phyloP scores from a whole-genome alignment of 2,797 vertebrate genomes.

The Syngnathus rostellatus region DNA sequence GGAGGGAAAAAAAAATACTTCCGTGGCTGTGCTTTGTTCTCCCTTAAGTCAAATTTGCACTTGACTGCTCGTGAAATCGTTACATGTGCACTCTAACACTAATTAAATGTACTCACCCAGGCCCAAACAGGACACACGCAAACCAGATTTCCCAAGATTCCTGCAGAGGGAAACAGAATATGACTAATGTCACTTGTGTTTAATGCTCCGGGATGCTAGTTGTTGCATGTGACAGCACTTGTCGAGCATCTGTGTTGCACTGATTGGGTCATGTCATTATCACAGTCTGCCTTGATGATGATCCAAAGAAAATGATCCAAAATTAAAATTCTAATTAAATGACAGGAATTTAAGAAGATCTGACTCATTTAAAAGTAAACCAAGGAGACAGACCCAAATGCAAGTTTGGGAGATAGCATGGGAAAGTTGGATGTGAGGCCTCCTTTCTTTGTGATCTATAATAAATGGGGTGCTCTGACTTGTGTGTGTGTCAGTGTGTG shows the following conservation, averaged over 20 bases:
- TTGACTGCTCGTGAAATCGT: constrained; percentile 29
- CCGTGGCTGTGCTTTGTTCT: not conserved
- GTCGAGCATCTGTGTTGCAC: constrained; percentile 2
- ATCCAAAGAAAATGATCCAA: too few species aligned
- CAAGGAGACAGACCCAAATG: not conserved
- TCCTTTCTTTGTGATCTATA: constrained; percentile 44
- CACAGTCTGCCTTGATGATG: not conserved
- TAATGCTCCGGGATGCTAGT: constrained; percentile 18
- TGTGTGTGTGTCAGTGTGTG: constrained; percentile 19
- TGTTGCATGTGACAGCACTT: constrained; percentile 13
- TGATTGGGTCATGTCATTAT: not conserved
- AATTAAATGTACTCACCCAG: constrained; percentile 81
- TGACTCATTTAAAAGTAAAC: not conserved
- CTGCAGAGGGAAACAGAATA: constrained; percentile 63
- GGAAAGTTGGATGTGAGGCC: not conserved
- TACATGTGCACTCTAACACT: constrained; percentile 28
- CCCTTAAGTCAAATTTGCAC: constrained; percentile 15
- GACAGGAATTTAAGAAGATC: not conserved
- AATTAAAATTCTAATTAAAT: not conserved
- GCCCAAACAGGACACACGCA: constrained; percentile 93
- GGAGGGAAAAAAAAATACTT: not conserved
- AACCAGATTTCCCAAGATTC: constrained; percentile 95
- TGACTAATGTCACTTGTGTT: constrained; percentile 14
- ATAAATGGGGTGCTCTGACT: constrained; percentile 46
- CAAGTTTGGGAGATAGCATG: not conserved